Conservation (phyloP, 2,888 invertebrate genomes). For the Trichopoda pennipes region DNA sequence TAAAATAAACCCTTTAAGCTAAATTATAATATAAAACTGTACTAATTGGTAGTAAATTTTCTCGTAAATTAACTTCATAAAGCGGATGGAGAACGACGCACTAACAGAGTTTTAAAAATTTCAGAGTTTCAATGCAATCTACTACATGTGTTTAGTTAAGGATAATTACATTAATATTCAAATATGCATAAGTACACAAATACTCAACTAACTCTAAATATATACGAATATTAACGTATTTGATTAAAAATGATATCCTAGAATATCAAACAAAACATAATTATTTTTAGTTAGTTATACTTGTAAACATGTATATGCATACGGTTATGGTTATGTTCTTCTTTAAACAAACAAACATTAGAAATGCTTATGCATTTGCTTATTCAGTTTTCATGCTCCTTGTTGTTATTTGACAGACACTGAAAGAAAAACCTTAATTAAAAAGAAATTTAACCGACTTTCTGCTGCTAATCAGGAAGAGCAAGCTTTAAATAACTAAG, state of each 20-base stretch:
- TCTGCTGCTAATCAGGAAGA: too few species aligned
- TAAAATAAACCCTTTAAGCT: constrained; percentile 64
- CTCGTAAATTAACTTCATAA: constrained; percentile 75
- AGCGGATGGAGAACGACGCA: constrained; percentile 35
- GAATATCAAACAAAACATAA: constrained; percentile 15
- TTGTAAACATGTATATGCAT: neutral
- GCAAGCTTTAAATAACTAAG: too few species aligned
- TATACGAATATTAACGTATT: constrained; percentile 6
- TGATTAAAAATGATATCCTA: constrained; percentile 40
- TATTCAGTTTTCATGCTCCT: too few species aligned
- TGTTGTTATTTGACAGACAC: too few species aligned
- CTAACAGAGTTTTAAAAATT: neutral
- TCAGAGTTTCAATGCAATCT: constrained; percentile 12
- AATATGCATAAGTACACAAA: constrained; percentile 5
- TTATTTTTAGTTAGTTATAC: neutral
- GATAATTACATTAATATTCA: constrained; percentile 42
- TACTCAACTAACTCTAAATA: neutral
- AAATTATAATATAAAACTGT: constrained; percentile 72
- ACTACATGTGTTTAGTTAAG: constrained; percentile 1
- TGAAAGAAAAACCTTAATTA: too few species aligned
- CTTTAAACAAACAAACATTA: constrained; percentile 40
- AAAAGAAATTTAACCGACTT: too few species aligned
- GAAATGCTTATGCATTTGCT: constrained; percentile 25
- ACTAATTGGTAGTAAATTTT: constrained; percentile 78
- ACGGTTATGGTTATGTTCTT: too few species aligned